phyloP scores from a whole-genome alignment of 2,113 vertebrate genomes.

The Melanocharis versteri region DNA sequence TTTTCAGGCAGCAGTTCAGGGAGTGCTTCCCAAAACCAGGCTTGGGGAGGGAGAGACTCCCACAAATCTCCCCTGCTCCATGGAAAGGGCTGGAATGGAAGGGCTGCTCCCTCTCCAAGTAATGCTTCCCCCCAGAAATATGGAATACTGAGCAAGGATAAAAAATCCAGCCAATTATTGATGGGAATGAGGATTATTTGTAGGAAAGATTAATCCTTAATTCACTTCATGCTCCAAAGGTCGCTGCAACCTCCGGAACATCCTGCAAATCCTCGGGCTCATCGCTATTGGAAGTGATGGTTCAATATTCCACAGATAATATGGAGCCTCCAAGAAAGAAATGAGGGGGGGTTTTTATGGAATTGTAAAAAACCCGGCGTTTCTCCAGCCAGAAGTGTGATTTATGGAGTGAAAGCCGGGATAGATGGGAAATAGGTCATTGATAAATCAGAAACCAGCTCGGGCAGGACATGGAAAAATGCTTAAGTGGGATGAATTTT shows the following conservation, averaged over 20 bases:
- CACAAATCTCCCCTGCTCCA: background rate
- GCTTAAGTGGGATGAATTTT: background rate
- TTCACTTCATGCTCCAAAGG: background rate
- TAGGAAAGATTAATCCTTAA: background rate
- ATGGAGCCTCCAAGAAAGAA: background rate
- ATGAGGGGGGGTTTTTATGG: background rate
- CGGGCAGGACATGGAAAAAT: constrained; percentile 29
- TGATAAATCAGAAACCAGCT: constrained; percentile 20
- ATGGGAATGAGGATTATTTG: background rate
- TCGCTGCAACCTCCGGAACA: background rate
- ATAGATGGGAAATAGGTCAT: constrained; percentile 14
- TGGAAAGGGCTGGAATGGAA: background rate
- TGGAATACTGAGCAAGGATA: background rate
- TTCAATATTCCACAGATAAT: background rate
- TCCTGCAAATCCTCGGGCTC: background rate
- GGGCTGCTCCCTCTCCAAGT: background rate
- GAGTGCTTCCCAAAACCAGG: background rate
- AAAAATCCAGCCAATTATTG: background rate
- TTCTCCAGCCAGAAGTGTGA: background rate
- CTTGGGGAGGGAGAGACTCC: background rate
- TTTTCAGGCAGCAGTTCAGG: background rate
- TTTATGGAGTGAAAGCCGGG: background rate
- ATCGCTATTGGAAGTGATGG: background rate
- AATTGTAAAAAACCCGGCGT: background rate
- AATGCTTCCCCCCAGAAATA: background rate